Percentiles rank a stretch among this genome's conserved stretches.
Conservation (phyloP, 2,888 invertebrate genomes). For the Ischnura elegans region DNA sequence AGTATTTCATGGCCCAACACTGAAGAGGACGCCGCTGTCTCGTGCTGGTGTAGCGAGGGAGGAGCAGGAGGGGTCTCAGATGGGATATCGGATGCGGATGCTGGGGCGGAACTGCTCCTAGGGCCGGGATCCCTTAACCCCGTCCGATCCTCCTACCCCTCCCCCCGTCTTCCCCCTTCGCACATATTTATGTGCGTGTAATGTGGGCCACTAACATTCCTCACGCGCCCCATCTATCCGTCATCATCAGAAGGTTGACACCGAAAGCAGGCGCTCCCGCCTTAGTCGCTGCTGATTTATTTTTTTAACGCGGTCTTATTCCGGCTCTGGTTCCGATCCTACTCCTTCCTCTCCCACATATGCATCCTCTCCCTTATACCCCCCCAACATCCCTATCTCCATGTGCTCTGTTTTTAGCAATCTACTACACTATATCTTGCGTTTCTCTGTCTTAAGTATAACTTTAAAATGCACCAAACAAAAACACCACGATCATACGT, state of each 20-base stretch:
- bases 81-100: background rate
- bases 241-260: constrained; percentile 34
- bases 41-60: background rate
- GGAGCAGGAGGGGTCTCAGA: background rate
- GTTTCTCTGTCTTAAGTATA: no score
- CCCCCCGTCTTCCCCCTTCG: background rate
- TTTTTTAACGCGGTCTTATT: constrained; percentile 47
- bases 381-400: background rate
- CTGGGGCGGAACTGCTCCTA: constrained; percentile 1
- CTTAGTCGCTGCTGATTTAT: constrained; percentile 33
- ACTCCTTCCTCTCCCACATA: background rate
- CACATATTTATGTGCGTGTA: constrained; percentile 50
- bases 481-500: no score
- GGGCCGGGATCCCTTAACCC: background rate
- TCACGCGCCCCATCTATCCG: background rate
- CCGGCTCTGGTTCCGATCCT: background rate
- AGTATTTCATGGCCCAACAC: background rate
- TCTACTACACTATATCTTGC: background rate
- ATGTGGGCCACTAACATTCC: constrained; percentile 37
- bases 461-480: no score
- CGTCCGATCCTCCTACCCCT: background rate
- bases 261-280: constrained; percentile 3
- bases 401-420: background rate
- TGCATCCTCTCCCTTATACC: background rate
- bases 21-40: background rate